phyloP scores from a whole-genome alignment of 2,797 vertebrate genomes.

The Sebastes iracundus region DNA sequence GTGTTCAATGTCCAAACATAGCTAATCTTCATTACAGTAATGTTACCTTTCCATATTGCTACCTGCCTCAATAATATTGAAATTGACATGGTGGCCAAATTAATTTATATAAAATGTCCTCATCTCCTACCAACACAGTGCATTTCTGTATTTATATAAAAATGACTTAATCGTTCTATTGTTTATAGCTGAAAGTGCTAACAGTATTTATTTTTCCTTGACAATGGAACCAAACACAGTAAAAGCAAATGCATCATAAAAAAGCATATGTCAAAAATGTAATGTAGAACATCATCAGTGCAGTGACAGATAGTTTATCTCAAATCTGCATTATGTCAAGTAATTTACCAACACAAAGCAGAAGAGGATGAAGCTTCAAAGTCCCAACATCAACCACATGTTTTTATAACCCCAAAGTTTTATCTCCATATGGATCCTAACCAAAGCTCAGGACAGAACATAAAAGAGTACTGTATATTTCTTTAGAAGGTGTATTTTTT shows the following conservation, averaged over 20 bases:
- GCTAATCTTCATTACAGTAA: no score
- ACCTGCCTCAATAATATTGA: no score
- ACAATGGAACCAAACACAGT: neutral
- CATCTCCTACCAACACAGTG: neutral
- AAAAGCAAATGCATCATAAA: neutral
- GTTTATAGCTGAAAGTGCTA: neutral
- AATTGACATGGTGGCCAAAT: no score
- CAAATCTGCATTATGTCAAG: neutral
- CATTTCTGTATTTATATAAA: neutral
- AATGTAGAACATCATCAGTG: neutral
- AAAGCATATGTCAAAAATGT: neutral
- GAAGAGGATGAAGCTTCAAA: neutral
- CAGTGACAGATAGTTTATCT: neutral
- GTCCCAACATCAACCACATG: neutral
- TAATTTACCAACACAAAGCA: neutral
- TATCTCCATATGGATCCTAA: neutral
- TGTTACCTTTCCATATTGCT: no score
- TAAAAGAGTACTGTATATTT: neutral
- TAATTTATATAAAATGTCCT: no score
- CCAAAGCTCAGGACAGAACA: neutral
- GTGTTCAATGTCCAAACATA: no score
- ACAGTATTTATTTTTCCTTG: neutral
- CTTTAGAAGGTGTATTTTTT: neutral
- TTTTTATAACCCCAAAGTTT: neutral
- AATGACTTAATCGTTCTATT: neutral